These are phyloP conservation scores for Portevinia maculata DNA, from an alignment of 2,888 invertebrate species.

Conservation along the genomic window DNA sequence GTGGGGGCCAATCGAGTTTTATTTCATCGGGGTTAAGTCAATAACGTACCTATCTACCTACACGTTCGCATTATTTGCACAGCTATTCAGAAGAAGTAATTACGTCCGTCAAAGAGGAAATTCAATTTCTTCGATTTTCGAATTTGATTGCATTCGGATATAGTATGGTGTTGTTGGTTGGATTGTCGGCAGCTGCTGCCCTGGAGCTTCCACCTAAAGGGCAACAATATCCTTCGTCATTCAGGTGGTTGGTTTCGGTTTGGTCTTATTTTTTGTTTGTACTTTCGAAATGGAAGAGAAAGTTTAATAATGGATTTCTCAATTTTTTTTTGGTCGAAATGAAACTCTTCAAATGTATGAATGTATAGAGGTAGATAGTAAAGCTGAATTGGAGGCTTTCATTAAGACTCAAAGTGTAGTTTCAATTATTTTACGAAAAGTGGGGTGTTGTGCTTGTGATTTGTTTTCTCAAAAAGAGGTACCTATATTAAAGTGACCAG, in stretches of 20 bases:
- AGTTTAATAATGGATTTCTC: slow-evolving; percentile 53
- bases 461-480: no score
- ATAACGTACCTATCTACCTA: slow-evolving; percentile 62
- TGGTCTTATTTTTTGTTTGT: slow-evolving; percentile 21
- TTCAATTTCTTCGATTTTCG: slow-evolving; percentile 67
- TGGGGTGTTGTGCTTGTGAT: no score
- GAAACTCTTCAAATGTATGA: slow-evolving; percentile 17
- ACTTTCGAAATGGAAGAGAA: slow-evolving; percentile 4
- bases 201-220: slow-evolving; percentile 7
- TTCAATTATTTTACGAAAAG: no score
- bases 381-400: no score
- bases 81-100: slow-evolving; percentile 69
- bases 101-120: slow-evolving; percentile 73
- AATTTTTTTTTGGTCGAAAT: slow-evolving; percentile 40
- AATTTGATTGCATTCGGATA: slow-evolving; percentile 62
- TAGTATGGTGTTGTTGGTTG: not conserved
- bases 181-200: not conserved
- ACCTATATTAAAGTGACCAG: not conserved
- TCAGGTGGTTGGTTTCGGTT: slow-evolving; percentile 22
- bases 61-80: slow-evolving; percentile 71
- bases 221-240: slow-evolving; percentile 7
- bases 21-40: slow-evolving; percentile 63
- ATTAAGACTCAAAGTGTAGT: no score
- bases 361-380: no score
- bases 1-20: slow-evolving; percentile 44